These are phyloP conservation scores for Mylabris sibirica DNA, from an alignment of 2,888 invertebrate species.

Conservation along the genomic window DNA sequence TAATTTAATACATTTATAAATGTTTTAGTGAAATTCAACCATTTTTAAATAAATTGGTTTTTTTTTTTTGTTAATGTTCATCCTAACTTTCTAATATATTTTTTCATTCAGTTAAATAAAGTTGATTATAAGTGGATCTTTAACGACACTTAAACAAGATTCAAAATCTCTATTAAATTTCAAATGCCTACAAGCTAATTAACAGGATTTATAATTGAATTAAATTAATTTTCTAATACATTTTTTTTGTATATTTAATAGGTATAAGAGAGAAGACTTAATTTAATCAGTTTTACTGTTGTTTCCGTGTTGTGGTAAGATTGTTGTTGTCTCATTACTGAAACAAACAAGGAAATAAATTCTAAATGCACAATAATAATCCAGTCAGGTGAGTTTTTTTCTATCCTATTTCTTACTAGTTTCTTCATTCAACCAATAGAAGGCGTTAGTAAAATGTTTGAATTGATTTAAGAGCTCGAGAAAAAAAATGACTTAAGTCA, in stretches of 20 bases:
- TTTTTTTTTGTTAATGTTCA: not conserved
- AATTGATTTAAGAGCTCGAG: no score
- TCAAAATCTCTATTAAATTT: not conserved
- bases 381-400: conserved; percentile 5
- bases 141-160: not conserved
- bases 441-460: not conserved
- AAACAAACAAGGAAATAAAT: conserved; percentile 9
- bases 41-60: not conserved
- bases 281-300: not conserved
- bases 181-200: not conserved
- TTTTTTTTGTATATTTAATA: no score
- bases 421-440: not conserved
- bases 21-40: not conserved
- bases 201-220: not conserved
- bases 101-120: not conserved
- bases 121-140: not conserved
- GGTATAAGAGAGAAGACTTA: not conserved
- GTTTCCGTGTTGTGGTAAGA: conserved; percentile 1
- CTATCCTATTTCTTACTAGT: not conserved
- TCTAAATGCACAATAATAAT: conserved; percentile 6
- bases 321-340: not conserved
- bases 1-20: conserved; percentile 15
- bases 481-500: not conserved
- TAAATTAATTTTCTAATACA: not conserved
- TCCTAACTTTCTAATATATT: not conserved